Evolutionary conservation across 2,113 vertebrate genomes (phyloP), one percentile per base, ranked within the genome.

Genomic region (Sminthopsis crassicaudata): DNA sequence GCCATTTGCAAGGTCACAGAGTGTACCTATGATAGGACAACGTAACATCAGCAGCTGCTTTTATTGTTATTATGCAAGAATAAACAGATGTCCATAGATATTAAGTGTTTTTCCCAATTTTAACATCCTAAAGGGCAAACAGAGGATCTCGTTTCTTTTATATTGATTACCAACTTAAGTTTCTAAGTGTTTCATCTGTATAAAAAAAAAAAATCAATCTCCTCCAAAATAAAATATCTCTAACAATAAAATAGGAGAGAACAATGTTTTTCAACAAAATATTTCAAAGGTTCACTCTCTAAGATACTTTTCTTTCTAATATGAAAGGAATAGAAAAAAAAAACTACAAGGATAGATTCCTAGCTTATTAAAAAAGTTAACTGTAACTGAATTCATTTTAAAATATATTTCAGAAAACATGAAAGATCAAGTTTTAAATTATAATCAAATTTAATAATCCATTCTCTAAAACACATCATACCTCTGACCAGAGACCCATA

Each of bases 401-500:
- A 53, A 97, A 89, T 91, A 7, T 46, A 1, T 55, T 93, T 94
- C 50, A 93, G 84, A 91, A 94, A 57, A 23, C 36, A 2, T n/a
- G 51, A 67, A 0, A 54, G 67, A 60, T 12, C 52, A 91, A 96
- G 57, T 9, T n/a, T 94, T 67, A 95, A 93, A 55, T 2, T 92
- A 2, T 53, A 46, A 90, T 46, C 67, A 46, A 93, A 46, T 46
- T 94, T 57, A 92, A 53, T 16, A 55, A 22, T 48, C 55, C 19
- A 51, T 96, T 94, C 76, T 30, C 50, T 92, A 90, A 94, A 0
- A 0, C 19, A 46, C 11, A 95, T 92, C 96, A 93, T 98, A 99
- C 99, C 99, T 99, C 98, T 99, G 99, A 93, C 99, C 99, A 96
- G 99, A 99, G 94, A 99, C 98, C 99, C 99, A 99, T 5, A 99